Conservation (phyloP, 2,888 invertebrate species). For the Lathronympha strigana region DNA sequence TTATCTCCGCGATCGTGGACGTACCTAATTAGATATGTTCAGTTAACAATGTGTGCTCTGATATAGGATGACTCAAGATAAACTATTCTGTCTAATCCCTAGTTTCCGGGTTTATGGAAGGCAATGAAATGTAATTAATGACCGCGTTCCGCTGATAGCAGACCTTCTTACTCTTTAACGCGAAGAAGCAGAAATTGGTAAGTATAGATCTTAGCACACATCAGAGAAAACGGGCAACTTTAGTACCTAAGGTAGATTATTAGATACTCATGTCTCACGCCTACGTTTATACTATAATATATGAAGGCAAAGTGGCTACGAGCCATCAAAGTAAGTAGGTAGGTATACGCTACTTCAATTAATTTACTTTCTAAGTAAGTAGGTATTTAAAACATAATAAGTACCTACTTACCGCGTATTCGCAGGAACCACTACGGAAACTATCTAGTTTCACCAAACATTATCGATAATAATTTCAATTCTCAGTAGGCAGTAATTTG, state of each 20-base stretch:
- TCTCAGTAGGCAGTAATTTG: constrained; percentile 29
- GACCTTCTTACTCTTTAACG: too few relatives aligned
- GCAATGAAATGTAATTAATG: background rate
- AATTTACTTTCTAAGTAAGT: background rate
- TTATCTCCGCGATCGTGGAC: constrained; percentile 38
- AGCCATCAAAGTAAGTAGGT: too few relatives aligned
- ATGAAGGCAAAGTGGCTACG: too few relatives aligned
- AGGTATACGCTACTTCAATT: too few relatives aligned
- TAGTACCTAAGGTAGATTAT: too few relatives aligned
- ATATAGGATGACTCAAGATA: constrained; percentile 27
- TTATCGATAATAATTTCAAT: constrained; percentile 27
- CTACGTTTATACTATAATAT: too few relatives aligned
- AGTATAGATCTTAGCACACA: too few relatives aligned
- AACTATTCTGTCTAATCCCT: constrained; percentile 9
- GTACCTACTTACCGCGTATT: background rate
- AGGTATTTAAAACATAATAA: background rate
- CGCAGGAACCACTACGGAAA: background rate
- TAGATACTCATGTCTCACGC: too few relatives aligned
- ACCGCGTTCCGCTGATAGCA: too few relatives aligned
- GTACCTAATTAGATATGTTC: constrained; percentile 39
- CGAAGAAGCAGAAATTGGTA: too few relatives aligned
- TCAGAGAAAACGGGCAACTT: too few relatives aligned
- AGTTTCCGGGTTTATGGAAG: constrained; percentile 26
- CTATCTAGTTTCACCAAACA: constrained; percentile 1
- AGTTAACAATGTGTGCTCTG: constrained; percentile 38